A percentile compares a stretch with the other conserved stretches of the same genome.
These are phyloP conservation scores for Epistrophella euchroma DNA, from an alignment of 2,888 invertebrate species.

Conservation along the genomic window DNA sequence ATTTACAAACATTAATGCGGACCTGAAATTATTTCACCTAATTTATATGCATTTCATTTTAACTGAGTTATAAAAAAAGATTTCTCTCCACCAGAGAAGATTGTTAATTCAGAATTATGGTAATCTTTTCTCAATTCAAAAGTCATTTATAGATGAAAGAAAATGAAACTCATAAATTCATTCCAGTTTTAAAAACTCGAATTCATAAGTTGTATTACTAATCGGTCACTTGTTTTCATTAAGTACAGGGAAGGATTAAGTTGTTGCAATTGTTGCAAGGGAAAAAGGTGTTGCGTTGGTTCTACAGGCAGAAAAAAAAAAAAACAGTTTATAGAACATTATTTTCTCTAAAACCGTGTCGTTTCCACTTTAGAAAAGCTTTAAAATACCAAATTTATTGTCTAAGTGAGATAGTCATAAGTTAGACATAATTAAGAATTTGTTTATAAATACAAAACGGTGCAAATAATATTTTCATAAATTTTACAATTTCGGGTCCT, in stretches of 20 bases:
- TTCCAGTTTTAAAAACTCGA: constrained; percentile 23
- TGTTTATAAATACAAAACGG: no score
- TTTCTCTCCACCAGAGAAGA: constrained; percentile 12
- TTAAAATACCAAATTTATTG: no score
- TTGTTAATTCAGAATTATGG: constrained; percentile 20
- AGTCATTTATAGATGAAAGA: constrained; percentile 24
- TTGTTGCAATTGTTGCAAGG: background rate
- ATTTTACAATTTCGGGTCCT: no score
- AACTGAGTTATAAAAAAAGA: background rate
- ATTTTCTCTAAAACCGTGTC: no score
- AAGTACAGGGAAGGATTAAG: background rate
- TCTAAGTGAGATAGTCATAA: no score
- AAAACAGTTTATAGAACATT: no score
- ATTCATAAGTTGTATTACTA: background rate
- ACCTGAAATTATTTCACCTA: background rate
- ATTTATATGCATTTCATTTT: constrained; percentile 25
- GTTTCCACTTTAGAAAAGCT: no score
- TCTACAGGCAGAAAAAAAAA: background rate
- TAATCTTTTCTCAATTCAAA: constrained; percentile 36
- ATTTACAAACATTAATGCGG: background rate
- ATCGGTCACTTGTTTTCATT: background rate
- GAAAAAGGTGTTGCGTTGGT: background rate
- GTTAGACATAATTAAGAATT: no score
- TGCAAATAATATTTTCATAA: no score
- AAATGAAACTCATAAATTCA: background rate